Percentiles rank a stretch among this genome's conserved stretches.
phyloP scores from a whole-genome alignment of 2,888 invertebrate genomes.

The Noctua fimbriata region DNA sequence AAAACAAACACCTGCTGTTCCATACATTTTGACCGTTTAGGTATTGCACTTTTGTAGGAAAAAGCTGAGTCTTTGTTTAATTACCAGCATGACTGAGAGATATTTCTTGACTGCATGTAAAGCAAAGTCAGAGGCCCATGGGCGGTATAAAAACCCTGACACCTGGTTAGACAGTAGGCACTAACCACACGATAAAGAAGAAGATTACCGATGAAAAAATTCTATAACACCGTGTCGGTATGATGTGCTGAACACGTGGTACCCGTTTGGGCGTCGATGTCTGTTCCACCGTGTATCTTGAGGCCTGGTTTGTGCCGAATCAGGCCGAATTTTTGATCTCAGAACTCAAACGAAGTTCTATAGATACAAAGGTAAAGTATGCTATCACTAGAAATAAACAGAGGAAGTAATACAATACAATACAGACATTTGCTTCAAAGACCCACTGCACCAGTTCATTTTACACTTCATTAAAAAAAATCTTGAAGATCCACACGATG shows the following conservation, averaged over 20 bases:
- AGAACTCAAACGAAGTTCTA: neutral
- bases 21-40: neutral
- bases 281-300: neutral
- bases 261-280: neutral
- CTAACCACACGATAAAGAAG: no score
- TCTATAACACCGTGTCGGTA: neutral
- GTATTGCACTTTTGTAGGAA: neutral
- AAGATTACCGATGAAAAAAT: neutral
- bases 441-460: neutral
- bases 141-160: no score
- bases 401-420: no score
- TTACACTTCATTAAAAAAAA: neutral
- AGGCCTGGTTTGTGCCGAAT: neutral
- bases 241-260: neutral
- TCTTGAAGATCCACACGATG: neutral
- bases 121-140: no score
- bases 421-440: no score
- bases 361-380: neutral
- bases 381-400: neutral
- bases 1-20: no score
- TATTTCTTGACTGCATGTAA: no score
- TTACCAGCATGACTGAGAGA: neutral
- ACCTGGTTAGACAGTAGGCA: no score
- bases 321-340: neutral
- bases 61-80: neutral